These are phyloP conservation scores for Poicephalus meyeri DNA, from an alignment of 2,113 vertebrate species.

Conservation along the genomic window DNA sequence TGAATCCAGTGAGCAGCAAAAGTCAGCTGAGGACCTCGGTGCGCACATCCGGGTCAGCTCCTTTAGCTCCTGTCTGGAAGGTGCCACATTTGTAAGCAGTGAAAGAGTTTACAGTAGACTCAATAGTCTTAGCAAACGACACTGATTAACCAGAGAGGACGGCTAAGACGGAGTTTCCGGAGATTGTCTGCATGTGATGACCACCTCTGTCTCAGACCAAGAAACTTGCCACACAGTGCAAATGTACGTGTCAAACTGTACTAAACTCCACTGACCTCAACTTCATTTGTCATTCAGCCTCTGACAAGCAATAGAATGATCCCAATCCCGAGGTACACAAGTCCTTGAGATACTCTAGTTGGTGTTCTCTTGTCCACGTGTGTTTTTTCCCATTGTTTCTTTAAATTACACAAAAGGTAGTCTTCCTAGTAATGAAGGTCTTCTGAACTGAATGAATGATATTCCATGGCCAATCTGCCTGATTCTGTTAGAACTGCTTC, in stretches of 20 bases:
- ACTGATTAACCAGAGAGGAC: neutral
- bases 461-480: neutral
- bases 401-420: neutral
- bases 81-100: neutral
- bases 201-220: neutral
- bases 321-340: neutral
- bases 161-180: neutral
- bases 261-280: neutral
- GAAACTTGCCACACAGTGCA: neutral
- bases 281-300: neutral
- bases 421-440: neutral
- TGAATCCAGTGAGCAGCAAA: neutral
- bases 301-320: neutral
- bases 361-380: fast-evolving
- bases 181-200: neutral
- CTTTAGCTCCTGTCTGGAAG: neutral
- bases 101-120: neutral
- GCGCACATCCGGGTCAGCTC: neutral
- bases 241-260: neutral
- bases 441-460: neutral
- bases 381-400: neutral
- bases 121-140: neutral
- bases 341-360: neutral
- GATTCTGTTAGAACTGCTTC: neutral
- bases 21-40: neutral